Conservation (phyloP, 2,888 invertebrate species). For the Argyresthia albistria region DNA sequence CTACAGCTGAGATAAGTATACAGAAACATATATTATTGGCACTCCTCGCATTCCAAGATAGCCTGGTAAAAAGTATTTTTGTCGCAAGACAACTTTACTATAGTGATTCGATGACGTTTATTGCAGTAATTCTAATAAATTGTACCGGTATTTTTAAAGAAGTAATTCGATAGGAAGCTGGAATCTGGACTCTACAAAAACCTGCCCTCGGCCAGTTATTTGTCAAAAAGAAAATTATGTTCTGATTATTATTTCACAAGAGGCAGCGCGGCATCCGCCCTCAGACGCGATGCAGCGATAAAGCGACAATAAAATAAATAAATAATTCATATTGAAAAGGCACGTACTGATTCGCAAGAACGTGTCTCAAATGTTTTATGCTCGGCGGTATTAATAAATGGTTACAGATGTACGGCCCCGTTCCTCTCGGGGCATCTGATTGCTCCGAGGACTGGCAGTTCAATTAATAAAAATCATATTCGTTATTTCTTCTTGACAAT, state of each 20-base stretch:
- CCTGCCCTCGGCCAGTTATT: conserved; percentile 53
- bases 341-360: conserved; percentile 66
- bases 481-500: conserved; percentile 22
- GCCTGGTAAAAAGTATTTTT: too few species aligned
- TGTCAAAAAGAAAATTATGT: conserved; percentile 69
- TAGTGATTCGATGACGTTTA: too few species aligned
- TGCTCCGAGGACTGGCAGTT: conserved; percentile 37
- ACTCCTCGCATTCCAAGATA: too few species aligned
- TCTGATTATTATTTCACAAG: conserved; percentile 60
- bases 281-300: conserved; percentile 53
- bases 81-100: too few species aligned
- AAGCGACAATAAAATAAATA: conserved; percentile 67
- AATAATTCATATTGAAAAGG: conserved; percentile 60
- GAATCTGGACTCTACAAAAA: conserved; percentile 38
- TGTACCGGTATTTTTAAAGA: too few species aligned
- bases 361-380: conserved; percentile 70
- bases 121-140: too few species aligned
- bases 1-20: too few species aligned
- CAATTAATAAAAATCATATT: conserved; percentile 58
- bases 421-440: conserved; percentile 31
- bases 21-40: too few species aligned
- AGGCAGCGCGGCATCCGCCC: conserved; percentile 33
- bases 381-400: conserved; percentile 59
- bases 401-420: conserved; percentile 45
- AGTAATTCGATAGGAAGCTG: conserved; percentile 14